phyloP scores from a whole-genome alignment of 2,113 vertebrate genomes.

The Pygoscelis antarcticus region DNA sequence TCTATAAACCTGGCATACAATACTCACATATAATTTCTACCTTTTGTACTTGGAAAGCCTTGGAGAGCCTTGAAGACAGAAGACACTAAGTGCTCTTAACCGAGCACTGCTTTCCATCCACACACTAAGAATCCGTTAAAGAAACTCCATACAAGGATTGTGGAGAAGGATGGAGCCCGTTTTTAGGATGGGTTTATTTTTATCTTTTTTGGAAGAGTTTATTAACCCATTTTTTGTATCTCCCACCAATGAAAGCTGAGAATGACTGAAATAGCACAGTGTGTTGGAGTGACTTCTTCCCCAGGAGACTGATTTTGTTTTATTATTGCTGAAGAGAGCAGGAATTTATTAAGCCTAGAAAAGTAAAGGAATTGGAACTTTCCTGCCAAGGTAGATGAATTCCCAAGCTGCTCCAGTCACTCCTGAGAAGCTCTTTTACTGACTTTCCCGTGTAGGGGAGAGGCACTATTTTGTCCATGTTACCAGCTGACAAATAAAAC shows the following conservation, averaged over 20 bases:
- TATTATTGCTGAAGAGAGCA: conserved; percentile 41
- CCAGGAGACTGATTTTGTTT: conserved; percentile 37
- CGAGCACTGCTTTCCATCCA: not conserved
- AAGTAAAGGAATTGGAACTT: conserved; percentile 38
- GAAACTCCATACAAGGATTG: conserved; percentile 35
- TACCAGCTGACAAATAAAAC: conserved; percentile 50
- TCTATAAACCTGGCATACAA: not conserved
- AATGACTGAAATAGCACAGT: conserved; percentile 47
- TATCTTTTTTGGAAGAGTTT: conserved; percentile 37
- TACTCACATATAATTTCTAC: not conserved
- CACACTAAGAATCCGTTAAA: not conserved
- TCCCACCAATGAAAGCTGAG: conserved; percentile 20
- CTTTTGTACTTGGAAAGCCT: not conserved
- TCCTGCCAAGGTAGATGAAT: conserved; percentile 53
- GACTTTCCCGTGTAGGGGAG: conserved; percentile 27
- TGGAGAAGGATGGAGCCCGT: not conserved
- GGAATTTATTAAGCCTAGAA: conserved; percentile 49
- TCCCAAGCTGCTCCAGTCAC: conserved; percentile 39
- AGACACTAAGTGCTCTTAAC: not conserved
- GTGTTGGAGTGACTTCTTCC: conserved; percentile 16
- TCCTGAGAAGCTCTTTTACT: conserved; percentile 50
- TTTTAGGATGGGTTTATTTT: conserved; percentile 57
- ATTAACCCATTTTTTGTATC: not conserved
- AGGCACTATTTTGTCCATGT: conserved; percentile 4
- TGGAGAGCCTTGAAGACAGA: not conserved